These are phyloP conservation scores for Uria lomvia DNA, from an alignment of 2,113 vertebrate genomes.

Conservation along the genomic window DNA sequence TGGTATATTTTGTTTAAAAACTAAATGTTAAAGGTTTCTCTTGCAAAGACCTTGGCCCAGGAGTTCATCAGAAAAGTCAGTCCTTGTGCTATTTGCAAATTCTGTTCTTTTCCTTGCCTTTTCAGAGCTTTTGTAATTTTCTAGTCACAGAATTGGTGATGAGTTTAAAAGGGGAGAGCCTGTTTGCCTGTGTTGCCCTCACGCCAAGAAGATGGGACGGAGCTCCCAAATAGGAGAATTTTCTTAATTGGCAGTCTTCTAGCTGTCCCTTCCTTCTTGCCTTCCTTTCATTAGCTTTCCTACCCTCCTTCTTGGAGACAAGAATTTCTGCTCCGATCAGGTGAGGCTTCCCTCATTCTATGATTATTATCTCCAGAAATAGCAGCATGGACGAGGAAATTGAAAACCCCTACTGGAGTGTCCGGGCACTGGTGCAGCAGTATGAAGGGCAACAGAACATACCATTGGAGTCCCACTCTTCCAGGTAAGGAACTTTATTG, in stretches of 20 bases:
- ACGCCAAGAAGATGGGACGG: background rate
- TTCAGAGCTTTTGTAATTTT: background rate
- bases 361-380: conserved; percentile 47
- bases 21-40: background rate
- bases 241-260: background rate
- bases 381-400: conserved; percentile 81
- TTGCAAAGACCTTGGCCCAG: background rate
- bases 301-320: background rate
- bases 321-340: background rate
- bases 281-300: background rate
- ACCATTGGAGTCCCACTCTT: conserved; percentile 54
- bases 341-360: background rate
- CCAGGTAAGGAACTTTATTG: conserved; percentile 71
- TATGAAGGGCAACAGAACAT: conserved; percentile 84
- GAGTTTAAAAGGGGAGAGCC: background rate
- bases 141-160: background rate
- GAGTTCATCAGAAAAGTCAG: background rate
- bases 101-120: background rate
- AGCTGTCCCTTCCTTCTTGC: background rate
- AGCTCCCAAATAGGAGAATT: background rate
- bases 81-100: background rate
- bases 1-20: background rate
- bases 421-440: conserved; percentile 91
- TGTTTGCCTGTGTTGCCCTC: background rate
- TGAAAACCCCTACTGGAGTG: conserved; percentile 84